Evolutionary conservation across 1,140 invertebrate species (phyloP).

Genomic region (Micrasema longulum): DNA sequence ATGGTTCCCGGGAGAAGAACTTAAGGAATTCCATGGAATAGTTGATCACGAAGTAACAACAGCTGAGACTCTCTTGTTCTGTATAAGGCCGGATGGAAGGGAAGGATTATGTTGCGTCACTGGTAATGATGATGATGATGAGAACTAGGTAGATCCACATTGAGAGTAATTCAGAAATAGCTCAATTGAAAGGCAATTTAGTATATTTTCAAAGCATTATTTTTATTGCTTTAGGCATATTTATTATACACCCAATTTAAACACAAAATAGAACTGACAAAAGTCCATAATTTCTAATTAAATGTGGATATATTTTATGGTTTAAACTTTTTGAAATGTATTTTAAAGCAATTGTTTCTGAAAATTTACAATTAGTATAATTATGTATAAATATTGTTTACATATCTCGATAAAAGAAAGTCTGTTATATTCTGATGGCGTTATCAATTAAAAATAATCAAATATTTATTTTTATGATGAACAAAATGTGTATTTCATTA

Average conservation of each 20-base stretch:
- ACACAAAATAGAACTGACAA: too few species aligned
- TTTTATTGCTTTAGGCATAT: too few species aligned
- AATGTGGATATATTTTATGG: too few species aligned
- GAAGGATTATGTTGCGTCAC: conserved; percentile 88
- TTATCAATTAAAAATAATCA: conserved; percentile 16
- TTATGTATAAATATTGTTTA: neutral
- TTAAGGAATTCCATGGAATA: conserved; percentile 90
- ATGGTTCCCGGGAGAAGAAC: conserved; percentile 90
- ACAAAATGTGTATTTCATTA: neutral
- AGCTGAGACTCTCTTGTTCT: conserved; percentile 84
- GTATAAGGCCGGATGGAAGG: conserved; percentile 83
- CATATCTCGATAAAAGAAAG: conserved; percentile 17
- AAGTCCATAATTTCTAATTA: too few species aligned
- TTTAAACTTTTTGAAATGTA: too few species aligned
- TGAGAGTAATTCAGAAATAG: neutral
- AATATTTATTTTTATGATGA: neutral
- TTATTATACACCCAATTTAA: too few species aligned
- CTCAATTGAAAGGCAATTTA: neutral
- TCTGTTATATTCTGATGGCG: neutral
- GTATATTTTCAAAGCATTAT: neutral
- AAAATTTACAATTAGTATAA: too few species aligned
- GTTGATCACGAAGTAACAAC: conserved; percentile 82
- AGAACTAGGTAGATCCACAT: conserved; percentile 11
- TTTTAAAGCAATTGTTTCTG: too few species aligned
- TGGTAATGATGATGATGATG: conserved; percentile 66